phyloP scores from a whole-genome alignment of 2,888 invertebrate genomes.

The Troglohyphantes excavatus region DNA sequence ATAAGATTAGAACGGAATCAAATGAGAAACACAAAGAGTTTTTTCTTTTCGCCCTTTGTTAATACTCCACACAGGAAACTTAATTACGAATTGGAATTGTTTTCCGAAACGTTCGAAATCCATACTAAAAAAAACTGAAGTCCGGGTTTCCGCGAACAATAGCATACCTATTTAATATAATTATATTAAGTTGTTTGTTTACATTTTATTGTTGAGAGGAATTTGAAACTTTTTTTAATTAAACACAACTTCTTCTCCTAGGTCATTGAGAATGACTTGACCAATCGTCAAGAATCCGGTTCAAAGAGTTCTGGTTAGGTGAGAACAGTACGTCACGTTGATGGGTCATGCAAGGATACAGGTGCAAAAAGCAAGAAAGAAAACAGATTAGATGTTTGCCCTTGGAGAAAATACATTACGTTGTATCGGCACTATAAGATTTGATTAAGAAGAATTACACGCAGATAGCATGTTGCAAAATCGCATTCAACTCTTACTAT shows the following conservation, averaged over 20 bases:
- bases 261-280: slow-evolving; percentile 23
- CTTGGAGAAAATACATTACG: slow-evolving; percentile 24
- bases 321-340: slow-evolving; percentile 43
- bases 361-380: slow-evolving; percentile 37
- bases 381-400: slow-evolving; percentile 23
- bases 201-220: background rate
- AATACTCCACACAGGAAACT: too few relatives aligned
- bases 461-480: background rate
- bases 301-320: slow-evolving; percentile 26
- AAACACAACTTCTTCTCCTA: background rate
- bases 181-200: background rate
- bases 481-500: background rate
- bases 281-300: slow-evolving; percentile 48
- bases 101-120: background rate
- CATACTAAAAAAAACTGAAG: background rate
- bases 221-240: background rate
- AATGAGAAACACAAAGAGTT: too few relatives aligned
- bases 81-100: too few relatives aligned
- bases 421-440: background rate
- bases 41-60: too few relatives aligned
- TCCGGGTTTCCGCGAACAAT: too few relatives aligned
- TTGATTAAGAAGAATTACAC: background rate
- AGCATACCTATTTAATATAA: too few relatives aligned
- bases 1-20: too few relatives aligned
- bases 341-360: slow-evolving; percentile 36